Percentiles rank a stretch among this genome's conserved stretches.
These are phyloP conservation scores for Blennius ocellaris DNA, from an alignment of 2,113 vertebrate genomes.

Conservation along the genomic window DNA sequence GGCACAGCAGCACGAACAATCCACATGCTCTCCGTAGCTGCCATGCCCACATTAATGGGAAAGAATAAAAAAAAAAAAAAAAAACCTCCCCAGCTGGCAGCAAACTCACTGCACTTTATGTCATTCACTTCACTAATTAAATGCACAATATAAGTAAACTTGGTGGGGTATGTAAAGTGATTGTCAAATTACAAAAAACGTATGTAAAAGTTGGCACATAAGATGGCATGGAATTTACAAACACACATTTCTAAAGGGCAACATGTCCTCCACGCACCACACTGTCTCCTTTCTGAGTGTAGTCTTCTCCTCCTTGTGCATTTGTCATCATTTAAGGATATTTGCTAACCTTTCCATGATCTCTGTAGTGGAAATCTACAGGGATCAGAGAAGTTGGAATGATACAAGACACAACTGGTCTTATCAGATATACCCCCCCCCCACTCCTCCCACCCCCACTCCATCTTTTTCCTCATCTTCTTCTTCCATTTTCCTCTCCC, in stretches of 20 bases:
- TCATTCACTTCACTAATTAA: constrained; percentile 46
- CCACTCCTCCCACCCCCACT: background rate
- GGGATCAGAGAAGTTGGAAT: constrained; percentile 60
- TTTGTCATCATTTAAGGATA: constrained; percentile 28
- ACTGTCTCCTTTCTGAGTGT: constrained; percentile 5
- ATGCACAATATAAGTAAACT: constrained; percentile 43
- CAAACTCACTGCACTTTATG: constrained; percentile 43
- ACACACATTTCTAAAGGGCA: constrained; percentile 60
- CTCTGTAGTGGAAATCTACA: constrained; percentile 14
- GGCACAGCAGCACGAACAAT: constrained; percentile 58
- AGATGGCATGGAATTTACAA: constrained; percentile 62
- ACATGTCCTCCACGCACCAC: constrained; percentile 19
- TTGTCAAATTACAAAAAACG: constrained; percentile 76
- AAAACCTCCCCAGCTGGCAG: background rate
- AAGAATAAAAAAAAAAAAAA: constrained; percentile 18
- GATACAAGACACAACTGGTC: constrained; percentile 20
- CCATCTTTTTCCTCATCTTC: background rate
- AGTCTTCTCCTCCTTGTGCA: constrained; percentile 39
- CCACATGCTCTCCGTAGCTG: constrained; percentile 60
- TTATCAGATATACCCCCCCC: constrained; percentile 10
- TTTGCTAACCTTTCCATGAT: constrained; percentile 28
- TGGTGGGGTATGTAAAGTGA: constrained; percentile 45
- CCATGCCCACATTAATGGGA: constrained; percentile 32
- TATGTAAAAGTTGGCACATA: constrained; percentile 73
- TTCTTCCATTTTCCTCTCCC: constrained; percentile 48